phyloP scores from a whole-genome alignment of 1,140 invertebrate genomes.

The Temnothorax curvispinosus region DNA sequence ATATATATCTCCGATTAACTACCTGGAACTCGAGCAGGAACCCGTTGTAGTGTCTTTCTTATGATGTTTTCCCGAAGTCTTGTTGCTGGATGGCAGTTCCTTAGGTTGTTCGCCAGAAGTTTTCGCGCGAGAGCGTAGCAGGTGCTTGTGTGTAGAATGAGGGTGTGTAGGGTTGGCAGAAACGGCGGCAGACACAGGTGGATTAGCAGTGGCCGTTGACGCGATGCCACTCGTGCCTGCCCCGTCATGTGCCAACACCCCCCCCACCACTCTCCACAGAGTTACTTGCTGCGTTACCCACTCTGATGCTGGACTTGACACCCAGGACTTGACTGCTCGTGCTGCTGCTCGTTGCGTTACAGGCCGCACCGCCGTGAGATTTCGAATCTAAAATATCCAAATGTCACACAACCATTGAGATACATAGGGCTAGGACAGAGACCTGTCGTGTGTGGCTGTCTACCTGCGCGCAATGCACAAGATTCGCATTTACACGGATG shows the following conservation, averaged over 20 bases:
- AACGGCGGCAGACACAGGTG: slow-evolving; percentile 82
- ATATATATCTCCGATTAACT: slow-evolving; percentile 31
- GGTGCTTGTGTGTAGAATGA: slow-evolving; percentile 84
- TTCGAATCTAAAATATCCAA: slow-evolving; percentile 79
- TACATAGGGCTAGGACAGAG: neutral
- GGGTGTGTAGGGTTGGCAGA: slow-evolving; percentile 81
- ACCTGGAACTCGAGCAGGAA: slow-evolving; percentile 92
- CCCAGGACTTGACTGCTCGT: slow-evolving; percentile 82
- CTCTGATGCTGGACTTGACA: slow-evolving; percentile 86
- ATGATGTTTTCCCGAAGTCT: slow-evolving; percentile 80
- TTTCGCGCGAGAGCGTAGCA: slow-evolving; percentile 84
- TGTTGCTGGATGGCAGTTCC: slow-evolving; percentile 75
- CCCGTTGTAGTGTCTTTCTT: slow-evolving; percentile 88
- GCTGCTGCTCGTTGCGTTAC: slow-evolving; percentile 73
- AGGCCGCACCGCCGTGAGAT: slow-evolving; percentile 75
- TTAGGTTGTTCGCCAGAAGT: slow-evolving; percentile 79
- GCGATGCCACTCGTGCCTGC: slow-evolving; percentile 83
- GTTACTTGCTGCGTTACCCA: slow-evolving; percentile 86
- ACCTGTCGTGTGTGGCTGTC: neutral
- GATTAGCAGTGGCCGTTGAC: slow-evolving; percentile 80
- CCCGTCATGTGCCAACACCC: slow-evolving; percentile 85
- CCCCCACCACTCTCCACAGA: slow-evolving; percentile 85
- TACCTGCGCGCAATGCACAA: slow-evolving; percentile 7
- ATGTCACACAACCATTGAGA: slow-evolving; percentile 55
- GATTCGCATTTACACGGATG: slow-evolving; percentile 25